Evolutionary conservation across 2,113 vertebrate species (phyloP), one percentile per base, ranked within the genome.

Genomic region (Takifugu bimaculatus): DNA sequence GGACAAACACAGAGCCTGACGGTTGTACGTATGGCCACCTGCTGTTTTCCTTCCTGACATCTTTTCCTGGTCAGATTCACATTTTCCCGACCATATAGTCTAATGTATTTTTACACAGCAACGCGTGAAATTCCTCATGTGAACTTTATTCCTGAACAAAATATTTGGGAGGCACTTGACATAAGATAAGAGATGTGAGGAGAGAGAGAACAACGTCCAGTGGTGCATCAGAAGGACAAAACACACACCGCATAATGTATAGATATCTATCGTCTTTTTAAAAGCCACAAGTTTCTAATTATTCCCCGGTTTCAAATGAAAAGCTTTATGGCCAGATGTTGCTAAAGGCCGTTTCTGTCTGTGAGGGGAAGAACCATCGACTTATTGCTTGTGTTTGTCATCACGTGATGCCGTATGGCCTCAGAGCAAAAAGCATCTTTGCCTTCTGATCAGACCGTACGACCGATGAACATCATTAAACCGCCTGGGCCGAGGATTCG

Each of bases 211-310:
- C 27, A 59, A 50, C 13, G 42, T 67, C 57, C 48, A 4, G 47
- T 12, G 13, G 14, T 6, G 26, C 27, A 56, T 50, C 48, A 54
- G 26, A 26, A 13, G 43, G 13, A 45, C 44, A 9, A 45, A 20
- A 45, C 51, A 52, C 51, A 68, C 27, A 32, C 53, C 53, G 58
- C 35, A 57, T 56, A 60, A 54, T 54, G 50, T 51, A 49, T 51
- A 54, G 42, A 64, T 52, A 75, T 63, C 53, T 62, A 77, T 72
- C 57, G 76, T 75, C 75, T 78, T 65, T 74, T 78, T 72, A 74
- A 84, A 79, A 83, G 75, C 83, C 87, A 79, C 84, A 88, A 57
- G 82, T 87, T 87, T 85, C 82, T 88, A 83, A 88, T 86, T 90
- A 87, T 85, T 72, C 77, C 80, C 54, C 43, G 70, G 76, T 82